A percentile compares a stretch with the other conserved stretches of the same genome.
Conservation (phyloP, 2,888 invertebrate species). For the Calephelis perditalis region DNA sequence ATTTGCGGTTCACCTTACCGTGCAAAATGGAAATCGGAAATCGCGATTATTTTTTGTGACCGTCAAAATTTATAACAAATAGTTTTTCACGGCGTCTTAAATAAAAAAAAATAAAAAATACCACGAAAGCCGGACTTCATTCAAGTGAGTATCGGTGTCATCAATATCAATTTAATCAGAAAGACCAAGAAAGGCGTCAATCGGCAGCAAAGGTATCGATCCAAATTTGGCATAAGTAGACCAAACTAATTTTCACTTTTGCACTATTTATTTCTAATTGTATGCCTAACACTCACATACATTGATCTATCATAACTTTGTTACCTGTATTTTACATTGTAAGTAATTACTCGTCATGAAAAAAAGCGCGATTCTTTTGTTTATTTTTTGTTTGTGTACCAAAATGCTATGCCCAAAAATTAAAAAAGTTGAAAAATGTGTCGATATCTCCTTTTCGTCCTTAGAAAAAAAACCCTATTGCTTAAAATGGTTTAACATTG, state of each 20-base stretch:
- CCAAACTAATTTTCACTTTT: slow-evolving; percentile 21
- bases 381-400: no score
- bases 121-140: background rate
- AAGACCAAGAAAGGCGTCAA: slow-evolving; percentile 8
- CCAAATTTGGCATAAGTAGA: slow-evolving; percentile 29
- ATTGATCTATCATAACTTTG: slow-evolving; percentile 23
- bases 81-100: background rate
- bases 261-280: slow-evolving; percentile 19
- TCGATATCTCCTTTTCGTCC: no score
- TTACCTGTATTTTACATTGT: no score
- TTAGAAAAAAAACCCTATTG: no score
- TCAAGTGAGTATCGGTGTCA: background rate
- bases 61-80: background rate
- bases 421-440: no score
- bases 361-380: no score
- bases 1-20: no score
- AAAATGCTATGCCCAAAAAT: no score
- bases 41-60: background rate
- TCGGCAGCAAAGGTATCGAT: slow-evolving; percentile 29
- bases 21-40: background rate
- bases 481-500: no score
- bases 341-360: no score
- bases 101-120: background rate
- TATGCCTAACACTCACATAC: slow-evolving; percentile 15
- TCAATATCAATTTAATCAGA: background rate